phyloP scores from a whole-genome alignment of 1,140 invertebrate genomes.

The Grapholita molesta region DNA sequence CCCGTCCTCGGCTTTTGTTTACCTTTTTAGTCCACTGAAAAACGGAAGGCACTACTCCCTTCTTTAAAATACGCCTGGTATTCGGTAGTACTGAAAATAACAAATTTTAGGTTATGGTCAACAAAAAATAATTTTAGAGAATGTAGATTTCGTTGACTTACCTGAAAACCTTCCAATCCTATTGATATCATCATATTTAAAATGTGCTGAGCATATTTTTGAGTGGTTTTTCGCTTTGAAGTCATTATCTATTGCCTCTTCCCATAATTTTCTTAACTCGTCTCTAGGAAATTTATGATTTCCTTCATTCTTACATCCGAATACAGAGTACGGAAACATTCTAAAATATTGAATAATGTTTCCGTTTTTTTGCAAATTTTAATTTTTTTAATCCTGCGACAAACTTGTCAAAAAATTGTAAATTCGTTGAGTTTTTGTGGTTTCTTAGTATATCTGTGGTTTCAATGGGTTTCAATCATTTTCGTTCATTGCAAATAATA shows the following conservation, averaged over 20 bases:
- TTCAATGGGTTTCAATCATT: no score
- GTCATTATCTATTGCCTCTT: neutral
- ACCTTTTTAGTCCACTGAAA: neutral
- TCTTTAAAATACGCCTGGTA: neutral
- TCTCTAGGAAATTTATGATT: neutral
- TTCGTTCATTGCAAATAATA: no score
- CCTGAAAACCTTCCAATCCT: neutral
- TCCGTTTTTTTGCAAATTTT: no score
- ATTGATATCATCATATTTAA: neutral
- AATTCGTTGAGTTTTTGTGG: no score
- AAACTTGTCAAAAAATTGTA: no score
- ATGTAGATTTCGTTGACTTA: no score
- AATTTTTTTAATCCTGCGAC: no score
- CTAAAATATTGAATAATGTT: no score
- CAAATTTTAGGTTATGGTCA: no score
- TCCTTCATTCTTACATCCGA: neutral
- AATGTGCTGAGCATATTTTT: neutral
- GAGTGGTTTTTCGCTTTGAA: neutral
- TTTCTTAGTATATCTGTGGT: no score
- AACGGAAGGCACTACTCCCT: neutral
- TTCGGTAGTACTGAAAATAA: neutral
- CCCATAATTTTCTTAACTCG: neutral
- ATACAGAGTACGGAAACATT: neutral
- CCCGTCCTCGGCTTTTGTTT: neutral
- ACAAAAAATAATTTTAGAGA: neutral